Conservation (phyloP, 2,888 invertebrate genomes). For the Cancer borealis region DNA sequence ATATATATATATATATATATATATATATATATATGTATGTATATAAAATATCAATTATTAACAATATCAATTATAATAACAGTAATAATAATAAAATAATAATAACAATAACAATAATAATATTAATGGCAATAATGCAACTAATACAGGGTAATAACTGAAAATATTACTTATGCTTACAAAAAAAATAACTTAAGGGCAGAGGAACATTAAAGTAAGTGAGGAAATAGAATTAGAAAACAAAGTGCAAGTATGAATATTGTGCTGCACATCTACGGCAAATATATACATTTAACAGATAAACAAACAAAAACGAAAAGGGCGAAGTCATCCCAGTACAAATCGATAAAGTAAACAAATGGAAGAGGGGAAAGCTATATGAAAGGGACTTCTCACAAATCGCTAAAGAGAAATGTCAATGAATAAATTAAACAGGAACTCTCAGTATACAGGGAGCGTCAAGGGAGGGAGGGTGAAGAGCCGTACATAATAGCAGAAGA, state of each 20-base stretch:
- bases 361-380: not conserved
- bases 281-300: not conserved
- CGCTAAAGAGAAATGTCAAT: not conserved
- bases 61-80: no score
- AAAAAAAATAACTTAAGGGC: not conserved
- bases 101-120: no score
- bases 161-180: no score
- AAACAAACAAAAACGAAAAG: not conserved
- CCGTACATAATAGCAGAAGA: not conserved
- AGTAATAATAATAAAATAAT: no score
- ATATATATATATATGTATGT: no score
- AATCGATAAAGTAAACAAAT: not conserved
- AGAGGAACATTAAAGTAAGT: not conserved
- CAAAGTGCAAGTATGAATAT: not conserved
- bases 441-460: not conserved
- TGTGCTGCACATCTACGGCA: not conserved
- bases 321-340: not conserved
- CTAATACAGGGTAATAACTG: no score
- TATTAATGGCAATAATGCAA: no score
- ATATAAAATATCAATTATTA: no score
- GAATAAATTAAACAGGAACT: conserved; percentile 4
- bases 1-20: no score
- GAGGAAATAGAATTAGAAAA: not conserved
- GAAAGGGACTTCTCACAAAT: conserved; percentile 5
- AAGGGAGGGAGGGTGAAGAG: not conserved